phyloP scores from a whole-genome alignment of 2,888 invertebrate genomes.

The Protophormia terraenovae region DNA sequence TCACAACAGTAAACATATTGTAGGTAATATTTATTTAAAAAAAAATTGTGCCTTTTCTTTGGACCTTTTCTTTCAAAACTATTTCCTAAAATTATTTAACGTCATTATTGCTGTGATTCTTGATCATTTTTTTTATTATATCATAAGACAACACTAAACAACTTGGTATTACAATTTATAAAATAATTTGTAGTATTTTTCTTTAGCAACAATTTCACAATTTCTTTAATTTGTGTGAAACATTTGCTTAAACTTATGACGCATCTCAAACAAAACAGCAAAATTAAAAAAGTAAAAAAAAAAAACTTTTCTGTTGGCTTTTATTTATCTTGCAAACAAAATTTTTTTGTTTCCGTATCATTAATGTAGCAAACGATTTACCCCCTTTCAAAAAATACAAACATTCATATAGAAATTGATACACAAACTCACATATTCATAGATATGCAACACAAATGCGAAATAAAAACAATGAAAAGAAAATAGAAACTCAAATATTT shows the following conservation, averaged over 20 bases:
- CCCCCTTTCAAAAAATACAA: neutral
- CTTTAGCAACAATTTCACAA: neutral
- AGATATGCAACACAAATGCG: neutral
- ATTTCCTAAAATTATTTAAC: no score
- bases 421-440: neutral
- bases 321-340: constrained; percentile 40
- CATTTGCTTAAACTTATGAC: constrained; percentile 36
- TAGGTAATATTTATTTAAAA: no score
- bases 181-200: no score
- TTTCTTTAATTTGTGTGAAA: constrained; percentile 2
- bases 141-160: no score
- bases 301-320: constrained; percentile 30
- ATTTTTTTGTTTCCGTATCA: constrained; percentile 45
- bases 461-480: constrained; percentile 6
- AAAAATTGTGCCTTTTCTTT: no score
- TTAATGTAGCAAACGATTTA: constrained; percentile 35
- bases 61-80: no score
- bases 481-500: constrained; percentile 8
- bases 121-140: no score
- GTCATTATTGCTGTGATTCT: no score
- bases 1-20: no score
- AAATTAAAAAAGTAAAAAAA: neutral
- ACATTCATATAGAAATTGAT: neutral
- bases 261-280: constrained; percentile 28
- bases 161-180: no score